A percentile compares a stretch with the other conserved stretches of the same genome.
Conservation (phyloP, 1,140 invertebrate species). For the Manduca sexta region DNA sequence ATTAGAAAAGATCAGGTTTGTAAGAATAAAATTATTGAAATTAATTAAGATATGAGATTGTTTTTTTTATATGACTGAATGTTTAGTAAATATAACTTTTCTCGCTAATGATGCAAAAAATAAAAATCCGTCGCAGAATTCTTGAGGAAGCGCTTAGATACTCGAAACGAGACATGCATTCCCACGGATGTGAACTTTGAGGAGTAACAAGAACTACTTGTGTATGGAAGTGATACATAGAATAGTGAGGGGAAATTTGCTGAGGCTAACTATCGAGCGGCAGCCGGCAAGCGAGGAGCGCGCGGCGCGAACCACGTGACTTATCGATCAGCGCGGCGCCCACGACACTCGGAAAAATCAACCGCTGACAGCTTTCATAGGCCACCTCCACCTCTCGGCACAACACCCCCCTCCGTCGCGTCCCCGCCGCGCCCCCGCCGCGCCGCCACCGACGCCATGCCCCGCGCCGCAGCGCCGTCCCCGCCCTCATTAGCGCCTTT, state of each 20-base stretch:
- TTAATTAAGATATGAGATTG: too few relatives aligned
- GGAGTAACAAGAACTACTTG: too few relatives aligned
- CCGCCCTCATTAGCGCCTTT: conserved; percentile 68
- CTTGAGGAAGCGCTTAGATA: too few relatives aligned
- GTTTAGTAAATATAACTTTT: too few relatives aligned
- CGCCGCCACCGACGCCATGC: conserved; percentile 2
- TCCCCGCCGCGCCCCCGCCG: conserved; percentile 5
- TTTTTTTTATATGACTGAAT: too few relatives aligned
- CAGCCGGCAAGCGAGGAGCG: conserved; percentile 28
- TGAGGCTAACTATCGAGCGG: conserved; percentile 66
- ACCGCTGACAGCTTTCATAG: conserved; percentile 68
- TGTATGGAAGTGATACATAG: neutral
- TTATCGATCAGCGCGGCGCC: conserved; percentile 67
- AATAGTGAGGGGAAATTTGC: conserved; percentile 63
- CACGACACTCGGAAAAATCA: conserved; percentile 71
- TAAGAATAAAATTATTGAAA: too few relatives aligned
- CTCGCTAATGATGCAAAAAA: too few relatives aligned
- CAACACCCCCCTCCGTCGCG: conserved; percentile 14
- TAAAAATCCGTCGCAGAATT: too few relatives aligned
- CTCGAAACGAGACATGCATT: too few relatives aligned
- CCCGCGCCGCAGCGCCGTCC: conserved; percentile 19
- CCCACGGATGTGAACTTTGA: too few relatives aligned
- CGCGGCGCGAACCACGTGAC: conserved; percentile 56
- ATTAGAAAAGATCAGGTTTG: too few relatives aligned
- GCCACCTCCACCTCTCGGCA: conserved; percentile 30